These are phyloP conservation scores for Sinotaia quadrata DNA, from an alignment of 2,888 invertebrate genomes.

Conservation along the genomic window DNA sequence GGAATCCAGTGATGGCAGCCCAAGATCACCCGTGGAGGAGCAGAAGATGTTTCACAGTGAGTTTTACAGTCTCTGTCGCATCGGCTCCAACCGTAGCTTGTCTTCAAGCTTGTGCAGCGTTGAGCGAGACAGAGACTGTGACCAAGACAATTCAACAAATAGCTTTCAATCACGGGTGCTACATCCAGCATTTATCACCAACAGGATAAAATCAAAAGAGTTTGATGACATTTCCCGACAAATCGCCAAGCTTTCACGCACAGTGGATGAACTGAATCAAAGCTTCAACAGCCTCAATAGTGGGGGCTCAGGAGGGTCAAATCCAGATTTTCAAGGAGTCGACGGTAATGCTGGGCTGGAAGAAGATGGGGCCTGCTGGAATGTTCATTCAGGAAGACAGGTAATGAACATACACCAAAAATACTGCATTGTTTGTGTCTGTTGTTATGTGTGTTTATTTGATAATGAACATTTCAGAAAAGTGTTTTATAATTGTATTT, in stretches of 20 bases:
- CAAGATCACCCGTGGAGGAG: constrained; percentile 37
- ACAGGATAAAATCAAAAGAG: constrained; percentile 34
- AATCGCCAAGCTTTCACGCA: constrained; percentile 61
- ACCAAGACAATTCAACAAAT: neutral
- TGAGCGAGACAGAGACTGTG: constrained; percentile 7
- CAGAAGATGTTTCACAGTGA: constrained; percentile 61
- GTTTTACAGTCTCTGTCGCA: constrained; percentile 65
- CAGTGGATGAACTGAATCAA: constrained; percentile 60
- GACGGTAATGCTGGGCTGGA: neutral
- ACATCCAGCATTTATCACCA: constrained; percentile 4
- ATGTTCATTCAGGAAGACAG: constrained; percentile 2
- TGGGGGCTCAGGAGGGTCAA: constrained; percentile 45
- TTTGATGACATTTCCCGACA: constrained; percentile 63
- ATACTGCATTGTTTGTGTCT: no score
- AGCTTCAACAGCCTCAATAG: constrained; percentile 63
- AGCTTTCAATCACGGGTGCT: neutral
- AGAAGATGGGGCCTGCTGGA: constrained; percentile 11
- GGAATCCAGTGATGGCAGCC: constrained; percentile 36
- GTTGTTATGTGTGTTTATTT: no score
- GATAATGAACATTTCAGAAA: no score
- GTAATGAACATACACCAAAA: neutral
- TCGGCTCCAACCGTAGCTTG: constrained; percentile 56
- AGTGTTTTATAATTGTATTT: no score
- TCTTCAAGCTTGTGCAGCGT: constrained; percentile 29
- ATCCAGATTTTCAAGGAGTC: constrained; percentile 6